These are phyloP conservation scores for Platysternon megacephalum DNA, from an alignment of 2,113 vertebrate species.

Conservation along the genomic window DNA sequence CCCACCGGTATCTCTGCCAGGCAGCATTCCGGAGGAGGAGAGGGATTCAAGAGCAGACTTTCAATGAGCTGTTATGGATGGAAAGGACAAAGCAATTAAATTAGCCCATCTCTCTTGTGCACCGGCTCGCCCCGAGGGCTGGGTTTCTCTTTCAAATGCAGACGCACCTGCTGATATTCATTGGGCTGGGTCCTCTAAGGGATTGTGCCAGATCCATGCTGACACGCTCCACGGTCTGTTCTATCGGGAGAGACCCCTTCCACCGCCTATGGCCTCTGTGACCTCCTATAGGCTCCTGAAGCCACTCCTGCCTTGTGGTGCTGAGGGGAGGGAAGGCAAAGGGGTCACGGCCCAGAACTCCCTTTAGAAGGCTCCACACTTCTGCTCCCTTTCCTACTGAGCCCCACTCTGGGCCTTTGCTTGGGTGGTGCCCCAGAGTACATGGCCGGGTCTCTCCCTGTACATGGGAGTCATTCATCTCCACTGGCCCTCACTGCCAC, in stretches of 20 bases:
- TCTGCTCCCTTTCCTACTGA: too few species aligned
- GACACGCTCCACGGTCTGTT: neutral
- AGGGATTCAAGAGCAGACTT: neutral
- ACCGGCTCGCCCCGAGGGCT: neutral
- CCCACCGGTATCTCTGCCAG: neutral
- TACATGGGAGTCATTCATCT: too few species aligned
- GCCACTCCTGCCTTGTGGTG: too few species aligned
- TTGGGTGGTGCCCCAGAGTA: neutral
- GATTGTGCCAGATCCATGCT: neutral
- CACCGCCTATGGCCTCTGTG: rapidly evolving
- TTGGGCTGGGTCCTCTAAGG: neutral
- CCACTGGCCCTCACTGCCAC: too few species aligned
- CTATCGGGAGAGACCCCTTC: too few species aligned
- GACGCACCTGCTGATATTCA: neutral
- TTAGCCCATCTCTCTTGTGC: neutral
- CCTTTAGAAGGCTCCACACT: too few species aligned
- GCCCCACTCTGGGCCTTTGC: neutral
- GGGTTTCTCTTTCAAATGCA: neutral
- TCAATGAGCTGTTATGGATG: neutral
- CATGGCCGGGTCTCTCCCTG: neutral
- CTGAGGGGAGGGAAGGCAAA: too few species aligned
- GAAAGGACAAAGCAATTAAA: constrained; percentile 19
- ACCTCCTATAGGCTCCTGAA: neutral
- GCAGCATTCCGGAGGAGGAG: neutral
- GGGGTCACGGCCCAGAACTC: too few species aligned